Conservation (phyloP, 2,113 vertebrate genomes). For the Varanus komodoensis region DNA sequence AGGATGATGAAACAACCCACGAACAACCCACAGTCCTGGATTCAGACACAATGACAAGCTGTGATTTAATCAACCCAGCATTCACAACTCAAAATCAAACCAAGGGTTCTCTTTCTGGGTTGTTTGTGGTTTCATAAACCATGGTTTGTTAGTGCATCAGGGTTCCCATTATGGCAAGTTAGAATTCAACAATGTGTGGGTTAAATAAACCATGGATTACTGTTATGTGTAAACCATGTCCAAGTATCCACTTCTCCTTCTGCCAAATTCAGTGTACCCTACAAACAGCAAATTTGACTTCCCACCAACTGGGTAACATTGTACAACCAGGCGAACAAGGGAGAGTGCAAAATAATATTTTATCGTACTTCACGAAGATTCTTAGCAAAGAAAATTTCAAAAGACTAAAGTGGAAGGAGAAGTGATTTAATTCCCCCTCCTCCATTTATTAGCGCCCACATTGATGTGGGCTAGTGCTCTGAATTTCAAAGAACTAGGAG, state of each 20-base stretch:
- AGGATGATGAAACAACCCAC: no score
- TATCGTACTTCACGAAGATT: not conserved
- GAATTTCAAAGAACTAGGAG: conserved; percentile 58
- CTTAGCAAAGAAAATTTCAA: not conserved
- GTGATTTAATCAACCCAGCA: no score
- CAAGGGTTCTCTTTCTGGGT: no score
- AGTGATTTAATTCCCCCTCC: not conserved
- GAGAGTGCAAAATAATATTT: conserved; percentile 14
- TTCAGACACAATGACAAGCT: no score
- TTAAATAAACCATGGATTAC: no score
- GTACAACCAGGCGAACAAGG: not conserved
- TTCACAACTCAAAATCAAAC: no score
- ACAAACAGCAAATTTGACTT: not conserved
- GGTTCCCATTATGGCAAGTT: not conserved
- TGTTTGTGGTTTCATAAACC: no score
- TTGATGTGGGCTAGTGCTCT: not conserved
- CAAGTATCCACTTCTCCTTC: not conserved
- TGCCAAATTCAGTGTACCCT: not conserved
- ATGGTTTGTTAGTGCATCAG: no score
- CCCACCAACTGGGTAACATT: not conserved
- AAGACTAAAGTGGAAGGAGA: conserved; percentile 2
- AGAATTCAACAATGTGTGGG: not conserved
- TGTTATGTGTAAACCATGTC: no score
- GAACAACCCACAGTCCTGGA: no score
- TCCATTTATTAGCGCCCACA: conserved; percentile 28